phyloP scores from a whole-genome alignment of 2,888 invertebrate genomes.

The Encarsia formosa region DNA sequence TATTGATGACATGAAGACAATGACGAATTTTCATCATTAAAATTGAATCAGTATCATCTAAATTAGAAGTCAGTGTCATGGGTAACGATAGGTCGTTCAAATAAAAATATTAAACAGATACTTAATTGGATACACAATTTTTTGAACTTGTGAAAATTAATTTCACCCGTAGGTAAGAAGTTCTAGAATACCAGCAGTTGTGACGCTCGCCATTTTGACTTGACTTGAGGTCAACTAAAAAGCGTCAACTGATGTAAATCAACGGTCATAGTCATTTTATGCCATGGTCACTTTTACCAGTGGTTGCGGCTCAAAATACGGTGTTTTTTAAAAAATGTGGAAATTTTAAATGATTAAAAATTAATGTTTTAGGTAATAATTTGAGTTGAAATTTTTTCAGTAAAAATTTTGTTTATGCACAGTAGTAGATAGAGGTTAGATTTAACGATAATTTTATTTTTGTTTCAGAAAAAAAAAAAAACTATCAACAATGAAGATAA shows the following conservation, averaged over 20 bases:
- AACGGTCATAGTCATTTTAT: slow-evolving; percentile 26
- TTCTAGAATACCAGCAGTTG: neutral
- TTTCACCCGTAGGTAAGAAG: too few relatives aligned
- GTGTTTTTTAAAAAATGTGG: neutral
- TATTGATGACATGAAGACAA: neutral
- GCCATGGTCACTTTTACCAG: slow-evolving; percentile 24
- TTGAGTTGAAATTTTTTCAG: slow-evolving; percentile 12
- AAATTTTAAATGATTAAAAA: neutral
- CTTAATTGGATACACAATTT: too few relatives aligned
- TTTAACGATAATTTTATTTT: too few relatives aligned
- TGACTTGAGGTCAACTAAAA: slow-evolving; percentile 18
- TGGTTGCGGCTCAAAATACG: slow-evolving; percentile 14
- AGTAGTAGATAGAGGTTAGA: too few relatives aligned
- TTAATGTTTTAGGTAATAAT: slow-evolving; percentile 7
- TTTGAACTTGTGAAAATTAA: too few relatives aligned
- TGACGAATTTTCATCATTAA: neutral
- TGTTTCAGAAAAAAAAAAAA: too few relatives aligned
- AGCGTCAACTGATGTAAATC: slow-evolving; percentile 27
- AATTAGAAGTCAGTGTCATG: too few relatives aligned
- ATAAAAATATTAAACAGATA: too few relatives aligned
- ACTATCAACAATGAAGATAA: slow-evolving; percentile 23
- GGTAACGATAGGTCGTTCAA: too few relatives aligned
- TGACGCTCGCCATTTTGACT: slow-evolving; percentile 25
- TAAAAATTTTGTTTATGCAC: slow-evolving; percentile 3
- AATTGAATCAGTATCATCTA: slow-evolving; percentile 15